Percentiles rank a stretch among this genome's conserved stretches.
phyloP scores from a whole-genome alignment of 1,140 invertebrate species.

The Drosophila kepulauana region DNA sequence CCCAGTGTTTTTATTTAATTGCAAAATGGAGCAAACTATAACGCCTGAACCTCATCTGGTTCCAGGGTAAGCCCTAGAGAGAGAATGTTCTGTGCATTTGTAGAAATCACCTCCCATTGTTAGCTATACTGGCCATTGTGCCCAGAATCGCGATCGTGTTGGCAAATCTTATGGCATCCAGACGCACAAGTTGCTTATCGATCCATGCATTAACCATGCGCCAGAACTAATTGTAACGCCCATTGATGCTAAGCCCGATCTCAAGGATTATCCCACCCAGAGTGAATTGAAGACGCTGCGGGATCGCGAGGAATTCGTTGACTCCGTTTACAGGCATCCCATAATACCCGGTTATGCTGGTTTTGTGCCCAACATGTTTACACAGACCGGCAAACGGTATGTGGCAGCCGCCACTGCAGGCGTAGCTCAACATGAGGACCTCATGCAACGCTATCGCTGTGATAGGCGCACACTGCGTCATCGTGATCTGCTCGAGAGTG shows the following conservation, averaged over 20 bases:
- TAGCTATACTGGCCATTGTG: constrained; percentile 91
- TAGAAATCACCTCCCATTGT: neutral
- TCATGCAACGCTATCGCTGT: constrained; percentile 87
- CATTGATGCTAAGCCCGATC: constrained; percentile 85
- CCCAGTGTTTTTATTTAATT: constrained; percentile 38
- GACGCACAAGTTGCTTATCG: constrained; percentile 90
- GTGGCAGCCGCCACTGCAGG: constrained; percentile 89
- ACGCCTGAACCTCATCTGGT: constrained; percentile 87
- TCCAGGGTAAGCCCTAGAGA: constrained; percentile 85
- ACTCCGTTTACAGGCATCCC: constrained; percentile 89
- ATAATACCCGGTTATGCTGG: constrained; percentile 90
- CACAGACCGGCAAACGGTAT: constrained; percentile 88
- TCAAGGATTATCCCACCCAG: constrained; percentile 87
- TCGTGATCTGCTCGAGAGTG: constrained; percentile 87
- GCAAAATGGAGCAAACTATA: constrained; percentile 61
- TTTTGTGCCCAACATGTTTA: constrained; percentile 88
- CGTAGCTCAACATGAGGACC: constrained; percentile 88
- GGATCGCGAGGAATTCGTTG: constrained; percentile 87
- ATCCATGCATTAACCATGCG: constrained; percentile 89
- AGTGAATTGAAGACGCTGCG: constrained; percentile 88
- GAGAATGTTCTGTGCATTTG: neutral
- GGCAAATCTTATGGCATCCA: constrained; percentile 90
- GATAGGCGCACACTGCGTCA: constrained; percentile 86
- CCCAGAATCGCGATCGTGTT: constrained; percentile 89
- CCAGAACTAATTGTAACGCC: constrained; percentile 89